A percentile compares a stretch with the other conserved stretches of the same genome.
Evolutionary conservation across 2,888 invertebrate genomes (phyloP).

Genomic region (Melinaea menophilus): DNA sequence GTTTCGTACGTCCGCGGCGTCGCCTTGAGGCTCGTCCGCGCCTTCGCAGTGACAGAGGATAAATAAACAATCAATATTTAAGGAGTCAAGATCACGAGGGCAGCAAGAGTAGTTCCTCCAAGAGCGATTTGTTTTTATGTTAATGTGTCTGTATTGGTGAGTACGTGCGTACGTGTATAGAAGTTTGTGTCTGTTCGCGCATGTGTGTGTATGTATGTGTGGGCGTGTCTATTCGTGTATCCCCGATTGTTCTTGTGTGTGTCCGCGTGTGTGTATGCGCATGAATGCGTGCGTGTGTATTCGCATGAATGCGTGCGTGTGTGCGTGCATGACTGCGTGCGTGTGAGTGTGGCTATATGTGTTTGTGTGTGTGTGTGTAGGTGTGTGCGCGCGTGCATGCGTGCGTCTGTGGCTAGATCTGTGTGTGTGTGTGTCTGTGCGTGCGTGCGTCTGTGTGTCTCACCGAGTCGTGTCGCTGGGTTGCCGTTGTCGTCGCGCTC

Average conservation of each 20-base stretch:
- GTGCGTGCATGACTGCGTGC: no score
- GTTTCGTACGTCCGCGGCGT: slow-evolving; percentile 47
- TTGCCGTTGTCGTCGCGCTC: slow-evolving; percentile 59
- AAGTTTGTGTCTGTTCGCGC: no score
- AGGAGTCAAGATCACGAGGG: neutral
- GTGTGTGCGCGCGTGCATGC: neutral
- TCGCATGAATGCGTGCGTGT: neutral
- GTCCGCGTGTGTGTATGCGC: neutral
- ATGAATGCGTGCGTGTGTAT: slow-evolving; percentile 8
- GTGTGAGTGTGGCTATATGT: neutral
- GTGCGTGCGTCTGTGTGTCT: slow-evolving; percentile 16
- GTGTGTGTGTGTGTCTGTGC: neutral
- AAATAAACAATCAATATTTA: neutral
- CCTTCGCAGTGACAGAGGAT: neutral
- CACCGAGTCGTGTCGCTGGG: slow-evolving; percentile 28
- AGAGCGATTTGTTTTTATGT: no score
- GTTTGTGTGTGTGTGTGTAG: neutral
- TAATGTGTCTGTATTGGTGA: no score
- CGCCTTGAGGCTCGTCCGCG: slow-evolving; percentile 3
- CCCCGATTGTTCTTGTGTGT: neutral
- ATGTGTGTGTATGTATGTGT: neutral
- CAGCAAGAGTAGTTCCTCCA: no score
- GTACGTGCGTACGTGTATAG: no score
- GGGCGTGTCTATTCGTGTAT: neutral
- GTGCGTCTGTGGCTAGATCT: neutral